Percentiles rank a stretch among this genome's conserved stretches.
Conservation (phyloP, 1,140 invertebrate genomes). For the Matsumurasca onukii region DNA sequence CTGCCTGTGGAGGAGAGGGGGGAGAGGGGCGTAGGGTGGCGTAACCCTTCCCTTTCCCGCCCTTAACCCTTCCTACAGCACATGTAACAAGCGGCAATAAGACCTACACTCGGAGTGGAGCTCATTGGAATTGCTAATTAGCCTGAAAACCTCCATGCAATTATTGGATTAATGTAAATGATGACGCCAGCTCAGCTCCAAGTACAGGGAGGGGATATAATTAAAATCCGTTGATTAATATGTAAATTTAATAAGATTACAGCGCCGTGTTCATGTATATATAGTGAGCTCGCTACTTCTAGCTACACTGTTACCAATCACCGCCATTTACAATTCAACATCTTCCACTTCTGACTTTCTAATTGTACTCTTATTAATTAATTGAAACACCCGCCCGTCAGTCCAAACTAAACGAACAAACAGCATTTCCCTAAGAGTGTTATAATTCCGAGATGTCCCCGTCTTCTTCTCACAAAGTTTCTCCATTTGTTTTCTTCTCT, state of each 20-base stretch:
- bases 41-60: constrained; percentile 17
- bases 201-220: constrained; percentile 67
- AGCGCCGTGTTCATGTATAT: constrained; percentile 52
- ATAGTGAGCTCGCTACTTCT: constrained; percentile 35
- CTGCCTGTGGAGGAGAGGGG: not conserved
- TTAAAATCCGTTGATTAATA: constrained; percentile 97
- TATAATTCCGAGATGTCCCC: constrained; percentile 25
- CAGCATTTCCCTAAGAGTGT: constrained; percentile 24
- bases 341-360: constrained; percentile 26
- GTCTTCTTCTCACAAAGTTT: constrained; percentile 16
- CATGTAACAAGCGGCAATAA: constrained; percentile 33
- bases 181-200: constrained; percentile 55
- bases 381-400: constrained; percentile 24
- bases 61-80: constrained; percentile 9
- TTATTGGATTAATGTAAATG: constrained; percentile 93
- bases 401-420: constrained; percentile 20
- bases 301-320: constrained; percentile 16
- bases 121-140: constrained; percentile 92
- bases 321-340: constrained; percentile 26
- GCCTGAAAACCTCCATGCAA: constrained; percentile 79
- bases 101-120: constrained; percentile 24
- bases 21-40: constrained; percentile 4
- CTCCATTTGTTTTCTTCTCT: constrained; percentile 5
- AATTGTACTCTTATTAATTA: constrained; percentile 27
- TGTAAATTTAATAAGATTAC: constrained; percentile 97